phyloP scores from a whole-genome alignment of 2,113 vertebrate genomes.

The Cinclus cinclus region DNA sequence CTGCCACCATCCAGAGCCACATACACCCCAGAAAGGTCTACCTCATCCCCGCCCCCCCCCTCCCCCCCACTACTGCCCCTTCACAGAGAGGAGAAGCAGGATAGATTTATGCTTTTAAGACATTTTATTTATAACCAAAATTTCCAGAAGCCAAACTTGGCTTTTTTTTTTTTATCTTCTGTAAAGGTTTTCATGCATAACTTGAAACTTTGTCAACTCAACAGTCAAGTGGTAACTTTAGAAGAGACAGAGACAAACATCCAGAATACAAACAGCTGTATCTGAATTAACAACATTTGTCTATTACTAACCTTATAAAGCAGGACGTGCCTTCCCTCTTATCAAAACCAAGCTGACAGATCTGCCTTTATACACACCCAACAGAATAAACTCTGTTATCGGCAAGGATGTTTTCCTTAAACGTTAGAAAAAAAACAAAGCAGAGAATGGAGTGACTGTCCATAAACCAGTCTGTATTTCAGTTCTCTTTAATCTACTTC shows the following conservation, averaged over 20 bases:
- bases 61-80: background rate
- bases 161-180: background rate
- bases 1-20: background rate
- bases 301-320: slow-evolving; percentile 74
- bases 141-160: slow-evolving; percentile 59
- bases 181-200: slow-evolving; percentile 50
- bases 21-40: background rate
- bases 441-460: slow-evolving; percentile 63
- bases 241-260: slow-evolving; percentile 69
- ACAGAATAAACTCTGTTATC: slow-evolving; percentile 66
- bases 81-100: background rate
- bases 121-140: slow-evolving; percentile 68
- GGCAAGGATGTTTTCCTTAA: slow-evolving; percentile 68
- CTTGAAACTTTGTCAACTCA: slow-evolving; percentile 57
- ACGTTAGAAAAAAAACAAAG: slow-evolving; percentile 46
- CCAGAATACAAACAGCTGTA: slow-evolving; percentile 59
- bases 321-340: slow-evolving; percentile 70
- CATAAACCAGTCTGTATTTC: slow-evolving; percentile 48
- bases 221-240: slow-evolving; percentile 45
- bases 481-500: slow-evolving; percentile 78
- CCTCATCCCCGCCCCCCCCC: accelerated
- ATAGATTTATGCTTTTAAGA: slow-evolving; percentile 58
- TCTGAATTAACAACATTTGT: slow-evolving; percentile 65
- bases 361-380: slow-evolving; percentile 64
- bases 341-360: slow-evolving; percentile 65